Evolutionary conservation across 2,888 invertebrate genomes (phyloP).

Genomic region (Oscheius sp.): DNA sequence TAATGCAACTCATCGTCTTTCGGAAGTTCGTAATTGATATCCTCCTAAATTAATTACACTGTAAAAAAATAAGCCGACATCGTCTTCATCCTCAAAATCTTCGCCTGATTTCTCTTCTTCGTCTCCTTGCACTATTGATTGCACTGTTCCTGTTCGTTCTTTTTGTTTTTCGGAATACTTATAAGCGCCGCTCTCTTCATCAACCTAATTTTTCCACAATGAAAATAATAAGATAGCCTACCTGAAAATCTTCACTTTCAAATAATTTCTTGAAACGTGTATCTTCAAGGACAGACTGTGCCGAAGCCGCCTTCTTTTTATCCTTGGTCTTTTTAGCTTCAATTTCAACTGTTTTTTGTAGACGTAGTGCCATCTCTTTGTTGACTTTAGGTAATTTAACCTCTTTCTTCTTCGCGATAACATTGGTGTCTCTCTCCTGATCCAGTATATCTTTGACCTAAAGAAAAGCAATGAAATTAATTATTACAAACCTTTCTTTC

Average conservation of each 20-base stretch:
- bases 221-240: too few relatives aligned
- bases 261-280: constrained; percentile 89
- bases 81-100: not conserved
- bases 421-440: constrained; percentile 81
- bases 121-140: too few relatives aligned
- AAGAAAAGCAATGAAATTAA: constrained; percentile 76
- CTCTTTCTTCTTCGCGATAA: constrained; percentile 72
- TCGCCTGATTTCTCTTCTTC: constrained; percentile 31
- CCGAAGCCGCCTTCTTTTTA: constrained; percentile 40
- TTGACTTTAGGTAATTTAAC: constrained; percentile 70
- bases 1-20: constrained; percentile 20
- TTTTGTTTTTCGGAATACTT: constrained; percentile 32
- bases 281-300: constrained; percentile 81
- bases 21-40: constrained; percentile 35
- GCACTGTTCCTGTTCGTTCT: too few relatives aligned
- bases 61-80: not conserved
- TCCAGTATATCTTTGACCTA: constrained; percentile 88
- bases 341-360: constrained; percentile 46
- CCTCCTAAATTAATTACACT: not conserved
- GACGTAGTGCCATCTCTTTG: constrained; percentile 56
- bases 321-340: constrained; percentile 52
- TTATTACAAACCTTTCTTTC: constrained; percentile 63
- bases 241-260: constrained; percentile 81
- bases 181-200: constrained; percentile 28
- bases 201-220: constrained; percentile 51